Evolutionary conservation across 2,113 vertebrate species (phyloP).

Genomic region (Pseudopipra pipra): DNA sequence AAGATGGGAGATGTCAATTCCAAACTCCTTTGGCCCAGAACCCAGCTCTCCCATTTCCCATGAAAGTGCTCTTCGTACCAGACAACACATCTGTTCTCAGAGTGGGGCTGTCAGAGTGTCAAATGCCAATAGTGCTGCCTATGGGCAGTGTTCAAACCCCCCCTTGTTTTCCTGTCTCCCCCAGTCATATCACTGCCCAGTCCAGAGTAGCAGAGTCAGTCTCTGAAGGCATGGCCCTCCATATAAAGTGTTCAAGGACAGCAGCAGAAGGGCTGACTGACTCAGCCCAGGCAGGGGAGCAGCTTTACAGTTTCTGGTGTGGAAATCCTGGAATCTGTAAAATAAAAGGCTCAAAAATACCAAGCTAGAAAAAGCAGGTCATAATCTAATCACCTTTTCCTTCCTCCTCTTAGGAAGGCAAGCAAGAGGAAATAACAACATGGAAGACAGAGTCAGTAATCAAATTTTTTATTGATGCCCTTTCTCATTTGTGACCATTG

Average conservation of each 20-base stretch:
- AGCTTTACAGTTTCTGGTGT: not conserved
- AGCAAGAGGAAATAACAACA: not conserved
- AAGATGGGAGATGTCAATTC: not conserved
- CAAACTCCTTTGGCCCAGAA: not conserved
- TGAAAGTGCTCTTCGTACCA: not conserved
- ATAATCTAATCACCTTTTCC: not conserved
- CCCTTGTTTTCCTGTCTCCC: not conserved
- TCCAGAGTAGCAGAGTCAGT: rapidly evolving
- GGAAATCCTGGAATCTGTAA: not conserved
- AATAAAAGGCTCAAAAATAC: not conserved
- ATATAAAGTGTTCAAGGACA: not conserved
- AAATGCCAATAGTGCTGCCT: rapidly evolving
- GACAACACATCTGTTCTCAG: not conserved
- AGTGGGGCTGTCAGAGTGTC: rapidly evolving
- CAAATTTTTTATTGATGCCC: conserved; percentile 36
- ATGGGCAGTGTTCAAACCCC: not conserved
- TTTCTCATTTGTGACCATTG: not conserved
- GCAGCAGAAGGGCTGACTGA: not conserved
- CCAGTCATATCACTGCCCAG: not conserved
- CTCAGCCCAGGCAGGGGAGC: not conserved
- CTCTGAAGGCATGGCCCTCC: not conserved
- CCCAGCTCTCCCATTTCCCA: not conserved
- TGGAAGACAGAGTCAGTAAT: not conserved
- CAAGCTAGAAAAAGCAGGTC: not conserved
- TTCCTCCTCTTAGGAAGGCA: not conserved